phyloP scores from a whole-genome alignment of 2,888 invertebrate genomes.

The Dryocosmus kuriphilus region DNA sequence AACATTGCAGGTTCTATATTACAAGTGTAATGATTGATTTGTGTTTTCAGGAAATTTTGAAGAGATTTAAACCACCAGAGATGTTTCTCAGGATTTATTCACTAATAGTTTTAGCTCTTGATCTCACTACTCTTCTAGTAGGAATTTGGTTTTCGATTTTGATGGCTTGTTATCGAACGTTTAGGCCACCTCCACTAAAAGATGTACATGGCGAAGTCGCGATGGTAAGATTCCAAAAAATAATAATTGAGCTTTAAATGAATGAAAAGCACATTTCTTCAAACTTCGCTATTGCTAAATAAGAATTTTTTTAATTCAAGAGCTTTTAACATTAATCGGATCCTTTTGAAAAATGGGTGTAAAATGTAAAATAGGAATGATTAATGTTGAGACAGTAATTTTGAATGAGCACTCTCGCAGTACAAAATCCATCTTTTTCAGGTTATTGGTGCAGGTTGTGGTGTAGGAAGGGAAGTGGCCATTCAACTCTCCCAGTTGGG shows the following conservation, averaged over 20 bases:
- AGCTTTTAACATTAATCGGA: too few species aligned
- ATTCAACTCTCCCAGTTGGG: slow-evolving; percentile 81
- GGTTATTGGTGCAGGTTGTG: slow-evolving; percentile 86
- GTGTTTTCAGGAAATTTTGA: slow-evolving; percentile 54
- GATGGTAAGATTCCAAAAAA: slow-evolving; percentile 78
- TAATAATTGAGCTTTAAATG: neutral
- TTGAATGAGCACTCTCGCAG: slow-evolving; percentile 9
- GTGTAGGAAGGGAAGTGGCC: slow-evolving; percentile 83
- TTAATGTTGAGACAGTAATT: neutral
- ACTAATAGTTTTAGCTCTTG: slow-evolving; percentile 79
- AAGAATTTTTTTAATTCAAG: too few species aligned
- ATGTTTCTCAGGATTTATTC: slow-evolving; percentile 81
- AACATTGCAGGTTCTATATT: neutral
- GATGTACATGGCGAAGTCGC: slow-evolving; percentile 82
- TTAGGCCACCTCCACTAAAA: slow-evolving; percentile 82
- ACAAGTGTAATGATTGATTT: neutral
- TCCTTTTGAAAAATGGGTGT: too few species aligned
- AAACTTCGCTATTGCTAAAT: too few species aligned
- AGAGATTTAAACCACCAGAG: slow-evolving; percentile 74
- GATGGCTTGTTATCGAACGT: slow-evolving; percentile 79
- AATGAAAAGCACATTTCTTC: too few species aligned
- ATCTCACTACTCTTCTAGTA: slow-evolving; percentile 79
- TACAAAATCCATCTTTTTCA: slow-evolving; percentile 63
- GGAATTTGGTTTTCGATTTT: slow-evolving; percentile 80
- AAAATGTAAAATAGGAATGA: neutral